Percentiles rank a stretch among this genome's conserved stretches.
phyloP scores from a whole-genome alignment of 2,888 invertebrate genomes.

The Acanthosepion pharaonis region DNA sequence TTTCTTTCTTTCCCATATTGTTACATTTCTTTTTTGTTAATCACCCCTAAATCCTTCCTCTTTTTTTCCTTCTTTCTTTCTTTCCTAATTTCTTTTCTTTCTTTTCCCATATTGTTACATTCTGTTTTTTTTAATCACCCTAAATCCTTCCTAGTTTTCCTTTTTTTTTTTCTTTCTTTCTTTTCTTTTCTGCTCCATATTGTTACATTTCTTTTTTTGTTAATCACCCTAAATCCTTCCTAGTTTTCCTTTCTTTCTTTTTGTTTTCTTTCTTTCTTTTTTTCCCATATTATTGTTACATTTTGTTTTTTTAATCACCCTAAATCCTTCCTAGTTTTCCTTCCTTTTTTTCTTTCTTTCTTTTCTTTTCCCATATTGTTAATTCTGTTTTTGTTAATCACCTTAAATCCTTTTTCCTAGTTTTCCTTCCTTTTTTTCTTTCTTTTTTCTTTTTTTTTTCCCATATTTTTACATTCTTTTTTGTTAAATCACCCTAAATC shows the following conservation, averaged over 20 bases:
- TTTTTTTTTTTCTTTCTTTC: too few species aligned
- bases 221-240: too few species aligned
- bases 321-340: not conserved
- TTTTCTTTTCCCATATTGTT: not conserved
- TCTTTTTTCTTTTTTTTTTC: too few species aligned
- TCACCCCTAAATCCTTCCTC: too few species aligned
- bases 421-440: not conserved
- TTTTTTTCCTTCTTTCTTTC: not conserved
- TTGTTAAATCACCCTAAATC: not conserved
- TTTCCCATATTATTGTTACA: not conserved
- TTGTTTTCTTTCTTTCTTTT: not conserved
- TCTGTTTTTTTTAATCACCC: not conserved
- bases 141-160: not conserved
- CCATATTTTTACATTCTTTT: not conserved
- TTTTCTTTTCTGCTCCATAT: not conserved
- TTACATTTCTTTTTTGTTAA: not conserved
- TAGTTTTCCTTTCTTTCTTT: not conserved
- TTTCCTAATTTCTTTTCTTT: too few species aligned
- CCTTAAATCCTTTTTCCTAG: too few species aligned
- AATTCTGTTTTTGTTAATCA: not conserved
- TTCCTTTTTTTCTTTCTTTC: too few species aligned
- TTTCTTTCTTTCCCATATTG: too few species aligned
- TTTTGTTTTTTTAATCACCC: not conserved
- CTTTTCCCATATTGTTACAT: not conserved
- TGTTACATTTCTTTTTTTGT: not conserved